Conservation (phyloP, 2,113 vertebrate species). For the Telmatochromis sp. region DNA sequence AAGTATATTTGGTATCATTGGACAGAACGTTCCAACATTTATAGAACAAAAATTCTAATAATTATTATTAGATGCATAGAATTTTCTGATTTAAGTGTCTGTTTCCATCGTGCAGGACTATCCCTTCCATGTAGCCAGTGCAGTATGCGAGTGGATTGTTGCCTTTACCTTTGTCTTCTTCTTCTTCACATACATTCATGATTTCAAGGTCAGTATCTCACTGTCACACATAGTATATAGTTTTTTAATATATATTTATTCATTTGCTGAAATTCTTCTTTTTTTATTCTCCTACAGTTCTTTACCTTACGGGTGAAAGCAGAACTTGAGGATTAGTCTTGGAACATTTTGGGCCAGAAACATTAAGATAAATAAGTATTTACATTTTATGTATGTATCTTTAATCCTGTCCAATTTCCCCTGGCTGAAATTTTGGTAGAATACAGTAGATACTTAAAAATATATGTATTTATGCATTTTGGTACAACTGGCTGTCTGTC, state of each 20-base stretch:
- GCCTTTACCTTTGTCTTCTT: slow-evolving; percentile 90
- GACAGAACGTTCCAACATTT: not conserved
- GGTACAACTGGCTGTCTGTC: not conserved
- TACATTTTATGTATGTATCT: not conserved
- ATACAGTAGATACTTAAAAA: not conserved
- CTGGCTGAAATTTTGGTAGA: not conserved
- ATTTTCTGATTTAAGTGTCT: not conserved
- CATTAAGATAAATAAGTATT: not conserved
- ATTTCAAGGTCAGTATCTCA: slow-evolving; percentile 84
- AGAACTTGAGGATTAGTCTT: not conserved
- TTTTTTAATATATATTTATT: not conserved
- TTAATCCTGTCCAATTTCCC: not conserved
- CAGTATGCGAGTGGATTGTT: slow-evolving; percentile 87
- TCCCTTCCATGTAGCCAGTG: slow-evolving; percentile 68
- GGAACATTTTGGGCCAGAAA: not conserved
- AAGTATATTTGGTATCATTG: not conserved
- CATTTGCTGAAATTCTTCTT: not conserved
- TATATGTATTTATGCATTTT: not conserved
- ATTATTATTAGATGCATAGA: not conserved
- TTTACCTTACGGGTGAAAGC: slow-evolving; percentile 54
- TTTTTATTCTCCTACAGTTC: slow-evolving; percentile 26
- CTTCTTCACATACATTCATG: slow-evolving; percentile 88
- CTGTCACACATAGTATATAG: not conserved
- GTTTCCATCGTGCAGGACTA: slow-evolving; percentile 26
- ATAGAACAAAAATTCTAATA: not conserved